Evolutionary conservation across 2,797 vertebrate species (phyloP), one percentile per base, ranked within the genome.

Genomic region (Ambastaia sidthimunki): DNA sequence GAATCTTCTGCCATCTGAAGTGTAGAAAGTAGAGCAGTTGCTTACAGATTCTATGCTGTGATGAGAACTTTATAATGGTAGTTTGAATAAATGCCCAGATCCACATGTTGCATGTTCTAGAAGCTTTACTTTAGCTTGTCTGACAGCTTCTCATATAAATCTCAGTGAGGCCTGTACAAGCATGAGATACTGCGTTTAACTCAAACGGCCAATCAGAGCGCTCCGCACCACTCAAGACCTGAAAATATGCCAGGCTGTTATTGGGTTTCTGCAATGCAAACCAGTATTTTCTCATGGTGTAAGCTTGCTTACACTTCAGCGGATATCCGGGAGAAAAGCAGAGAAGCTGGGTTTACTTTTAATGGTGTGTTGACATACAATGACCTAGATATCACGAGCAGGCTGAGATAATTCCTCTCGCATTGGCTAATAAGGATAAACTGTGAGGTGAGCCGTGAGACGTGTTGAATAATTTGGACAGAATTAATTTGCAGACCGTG

Each of bases 401-500:
- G 34, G 11, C 80, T 81, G 78, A 84, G 88, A 87, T 84, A 82
- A 84, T 83, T 90, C 82, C 81, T 87, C 88, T 89, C 89, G 80
- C 86, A 78, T 86, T 80, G 73, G 87, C 80, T 92, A 89, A 90
- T 91, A 92, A 90, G 89, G 89, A 83, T 88, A 92, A 88, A 87
- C 80, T 76, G 84, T 84, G 85, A 90, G 88, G 84, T 89, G 84
- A 88, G 81, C 87, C 84, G 78, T 83, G 82, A 84, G 87, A 90
- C 80, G 75, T 86, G 79, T 74, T 72, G 82, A 89, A 89, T 90
- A 62, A 91, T 90, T 91, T 87, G 70, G 86, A 86, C 71, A 83
- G 83, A 88, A 90, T 88, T 87, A 84, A 89, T 88, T 88, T 89
- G 87, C 87, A 88, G 85, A 89, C 60, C 48, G 48, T 90, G 89